These are phyloP conservation scores for Hapalemur alaotrensis DNA, from an alignment of 2,797 vertebrate genomes.

Conservation along the genomic window DNA sequence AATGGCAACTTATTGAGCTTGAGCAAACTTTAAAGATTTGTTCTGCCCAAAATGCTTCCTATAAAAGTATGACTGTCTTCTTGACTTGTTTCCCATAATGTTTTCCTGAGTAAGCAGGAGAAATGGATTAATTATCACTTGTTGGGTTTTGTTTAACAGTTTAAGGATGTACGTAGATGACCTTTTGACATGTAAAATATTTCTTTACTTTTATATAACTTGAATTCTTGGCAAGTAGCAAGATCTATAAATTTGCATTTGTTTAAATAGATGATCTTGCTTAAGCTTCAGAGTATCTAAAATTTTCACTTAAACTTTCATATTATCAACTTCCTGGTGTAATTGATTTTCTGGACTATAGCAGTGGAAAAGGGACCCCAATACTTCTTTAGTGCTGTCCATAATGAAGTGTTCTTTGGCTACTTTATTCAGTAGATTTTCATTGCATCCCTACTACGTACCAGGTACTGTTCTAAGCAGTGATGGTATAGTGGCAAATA, in stretches of 20 bases:
- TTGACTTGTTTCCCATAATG: not conserved
- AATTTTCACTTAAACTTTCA: not conserved
- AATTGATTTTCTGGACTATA: not conserved
- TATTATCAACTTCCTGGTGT: not conserved
- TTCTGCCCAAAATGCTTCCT: not conserved
- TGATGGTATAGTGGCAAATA: not conserved
- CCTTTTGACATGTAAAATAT: not conserved
- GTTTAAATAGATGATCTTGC: not conserved
- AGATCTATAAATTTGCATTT: not conserved
- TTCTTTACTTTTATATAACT: not conserved
- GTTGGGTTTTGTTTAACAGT: not conserved
- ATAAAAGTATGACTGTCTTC: not conserved
- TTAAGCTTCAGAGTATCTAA: not conserved
- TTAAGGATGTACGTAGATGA: slow-evolving; percentile 12
- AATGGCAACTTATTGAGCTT: not conserved
- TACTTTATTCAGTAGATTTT: not conserved
- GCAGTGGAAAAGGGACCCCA: not conserved
- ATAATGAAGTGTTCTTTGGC: not conserved
- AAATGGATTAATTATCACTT: not conserved
- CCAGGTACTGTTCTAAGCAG: not conserved
- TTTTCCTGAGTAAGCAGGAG: not conserved
- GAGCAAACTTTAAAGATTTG: slow-evolving; percentile 10
- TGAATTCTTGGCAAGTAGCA: not conserved
- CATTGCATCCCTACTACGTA: fast-evolving
- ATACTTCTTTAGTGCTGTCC: not conserved